Evolutionary conservation across 35 echinoderm and acorn worm species (phyloP), one percentile per base, ranked within the genome.

Genomic region (Strongylocentrotus purpuratus): DNA sequence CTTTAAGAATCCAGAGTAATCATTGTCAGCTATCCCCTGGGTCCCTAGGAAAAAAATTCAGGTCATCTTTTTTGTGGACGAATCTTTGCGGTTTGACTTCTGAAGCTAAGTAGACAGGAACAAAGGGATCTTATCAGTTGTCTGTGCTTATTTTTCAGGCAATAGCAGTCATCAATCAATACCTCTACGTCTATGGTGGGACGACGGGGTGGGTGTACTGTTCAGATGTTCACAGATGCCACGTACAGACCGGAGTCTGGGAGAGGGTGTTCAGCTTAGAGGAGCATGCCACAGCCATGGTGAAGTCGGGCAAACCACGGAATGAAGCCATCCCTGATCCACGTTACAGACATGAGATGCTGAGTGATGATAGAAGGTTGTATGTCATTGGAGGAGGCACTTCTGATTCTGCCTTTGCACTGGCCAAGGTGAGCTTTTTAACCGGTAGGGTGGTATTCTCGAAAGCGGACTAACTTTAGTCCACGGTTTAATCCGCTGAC

Each of bases 351-450:
- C 98, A 99, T 92, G 98, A 99, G 94, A 97, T 99, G 96, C 94
- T 96, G n/a, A 94, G 86, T 48, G 96, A 99, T 87, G 96, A 92
- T 7, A 86, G 96, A 11, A 95, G 94, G 78, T 70, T 99, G 33
- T 99, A 97, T 94, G 86, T 99, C 46, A 94, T 99, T 9, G 98
- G 98, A 95, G 98, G 98, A 22, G 98, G 98, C 28, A 99, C 95
- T 48, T 96, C 96, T 46, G 9, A 48, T 33, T 61, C 85, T 25
- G 97, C 96, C 18, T 99, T 95, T 92, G 32, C 95, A 28, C 94
- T 99, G 45, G 98, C 97, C 5, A 96, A 70, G 94, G 98, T 99
- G 60, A 95, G 97, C 31, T 33, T 18, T 46, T 2, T 14, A 18
- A 25, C 20, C 9, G 45, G 32, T 88, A 0, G 32, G 45, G 15